Base-by-base conservation (phyloP, 2,888 invertebrate species). In the Leistus spinibarbis region DNA sequence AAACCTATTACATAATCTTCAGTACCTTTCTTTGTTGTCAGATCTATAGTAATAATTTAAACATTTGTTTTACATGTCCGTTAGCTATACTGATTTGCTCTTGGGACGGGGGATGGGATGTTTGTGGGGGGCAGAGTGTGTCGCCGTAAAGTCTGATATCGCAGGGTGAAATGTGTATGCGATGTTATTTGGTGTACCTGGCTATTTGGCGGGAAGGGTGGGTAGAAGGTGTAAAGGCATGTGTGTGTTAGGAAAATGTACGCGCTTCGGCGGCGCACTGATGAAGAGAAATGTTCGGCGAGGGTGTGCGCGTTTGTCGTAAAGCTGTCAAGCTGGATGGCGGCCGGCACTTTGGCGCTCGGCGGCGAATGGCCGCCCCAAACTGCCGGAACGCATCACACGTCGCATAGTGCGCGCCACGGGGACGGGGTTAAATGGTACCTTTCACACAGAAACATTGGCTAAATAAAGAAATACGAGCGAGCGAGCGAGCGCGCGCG, bases 381-480 rank as follows among this genome's bases (percentile, higher is more conserved):
- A 71, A 71, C 71, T 53, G 56, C 71, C 64, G 19, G 22, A 27
- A 65, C 72, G 72, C 72, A 72, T 72, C 72, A 66, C 60, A 60
- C 60, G 60, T 60, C 60, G 60, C 19, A 3, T 56, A 56, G 56
- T 40, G 40, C 56, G 56, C 56, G 56, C 56, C 56, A 19, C 19
- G 60, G 20, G 16, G 57, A 60, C 60, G 60, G 60, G 84, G 83
- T 84, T 83, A 84, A 84, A 84, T 84, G 84, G 84, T 80, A 80
- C 81, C 78, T 78, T 78, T 77, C 73, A 73, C 63, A 64, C 68
- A 53, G 63, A 66, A 56, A 75, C 79, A 78, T 76, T 76, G 80
- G 81, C 82, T 83, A 85, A 85, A 85, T 85, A 84, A 85, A 85
- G 85, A 85, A 85, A 85, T 85, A 85, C 83, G 82, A 81, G 23